Conservation (phyloP, 2,888 invertebrate genomes). For the Luffia ferchaultella region DNA sequence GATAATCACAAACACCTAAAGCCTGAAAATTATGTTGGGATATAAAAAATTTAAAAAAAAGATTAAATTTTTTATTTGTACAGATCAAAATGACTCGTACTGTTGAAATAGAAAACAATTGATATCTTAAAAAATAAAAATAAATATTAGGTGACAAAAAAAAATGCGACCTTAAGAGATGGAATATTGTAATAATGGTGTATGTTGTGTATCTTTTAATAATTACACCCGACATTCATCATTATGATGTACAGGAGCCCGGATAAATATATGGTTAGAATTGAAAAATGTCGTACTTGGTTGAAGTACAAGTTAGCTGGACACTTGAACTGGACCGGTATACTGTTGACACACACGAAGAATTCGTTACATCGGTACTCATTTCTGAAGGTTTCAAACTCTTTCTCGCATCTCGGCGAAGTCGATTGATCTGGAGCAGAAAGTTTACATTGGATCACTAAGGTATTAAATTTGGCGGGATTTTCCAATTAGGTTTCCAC, state of each 20-base stretch:
- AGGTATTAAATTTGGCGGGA: background rate
- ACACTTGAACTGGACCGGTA: constrained; percentile 69
- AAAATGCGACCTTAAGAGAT: too few species aligned
- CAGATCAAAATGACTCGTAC: too few species aligned
- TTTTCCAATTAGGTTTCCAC: background rate
- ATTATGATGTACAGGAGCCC: too few species aligned
- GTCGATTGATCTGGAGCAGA: background rate
- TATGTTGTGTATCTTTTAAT: too few species aligned
- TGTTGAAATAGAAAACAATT: too few species aligned
- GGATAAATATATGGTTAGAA: too few species aligned
- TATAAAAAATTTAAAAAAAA: background rate
- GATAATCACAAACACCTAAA: constrained; percentile 71
- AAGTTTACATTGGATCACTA: too few species aligned
- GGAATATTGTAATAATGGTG: too few species aligned
- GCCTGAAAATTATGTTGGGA: constrained; percentile 55
- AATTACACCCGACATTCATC: too few species aligned
- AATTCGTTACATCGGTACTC: constrained; percentile 70
- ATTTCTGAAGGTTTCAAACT: constrained; percentile 70
- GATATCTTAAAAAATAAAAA: too few species aligned
- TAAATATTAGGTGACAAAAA: too few species aligned
- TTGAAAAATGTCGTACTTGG: too few species aligned
- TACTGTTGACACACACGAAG: constrained; percentile 68
- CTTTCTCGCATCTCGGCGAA: constrained; percentile 47
- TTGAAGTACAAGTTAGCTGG: constrained; percentile 69
- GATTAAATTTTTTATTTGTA: background rate